These are phyloP conservation scores for Neodiprion lecontei DNA, from an alignment of 1,140 invertebrate species.

Conservation along the genomic window DNA sequence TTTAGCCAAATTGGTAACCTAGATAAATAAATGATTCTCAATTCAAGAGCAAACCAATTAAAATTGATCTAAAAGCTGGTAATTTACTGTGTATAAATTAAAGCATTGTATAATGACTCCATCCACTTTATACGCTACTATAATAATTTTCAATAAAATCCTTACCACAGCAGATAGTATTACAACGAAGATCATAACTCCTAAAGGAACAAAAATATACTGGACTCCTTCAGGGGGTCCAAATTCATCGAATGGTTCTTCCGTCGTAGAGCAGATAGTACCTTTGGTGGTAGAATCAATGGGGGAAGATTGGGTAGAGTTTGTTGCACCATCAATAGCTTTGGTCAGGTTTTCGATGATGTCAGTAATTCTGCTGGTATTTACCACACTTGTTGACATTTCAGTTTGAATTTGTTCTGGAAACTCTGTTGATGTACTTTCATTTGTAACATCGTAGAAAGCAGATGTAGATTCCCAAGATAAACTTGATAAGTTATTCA, in stretches of 20 bases:
- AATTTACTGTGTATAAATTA: too few relatives aligned
- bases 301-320: slow-evolving; percentile 16
- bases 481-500: background rate
- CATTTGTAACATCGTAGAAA: background rate
- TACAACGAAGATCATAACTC: slow-evolving; percentile 59
- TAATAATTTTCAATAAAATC: slow-evolving; percentile 14
- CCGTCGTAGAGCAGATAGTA: slow-evolving; percentile 39
- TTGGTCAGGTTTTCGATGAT: slow-evolving; percentile 27
- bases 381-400: slow-evolving; percentile 7
- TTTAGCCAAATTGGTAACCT: too few relatives aligned
- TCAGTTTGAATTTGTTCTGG: background rate
- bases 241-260: slow-evolving; percentile 54
- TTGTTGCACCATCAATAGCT: slow-evolving; percentile 21
- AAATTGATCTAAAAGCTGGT: too few relatives aligned
- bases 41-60: too few relatives aligned
- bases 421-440: background rate
- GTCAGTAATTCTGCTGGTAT: slow-evolving; percentile 9
- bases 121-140: too few relatives aligned
- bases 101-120: too few relatives aligned
- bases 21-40: too few relatives aligned
- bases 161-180: slow-evolving; percentile 59
- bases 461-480: background rate
- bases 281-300: slow-evolving; percentile 21
- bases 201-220: slow-evolving; percentile 60
- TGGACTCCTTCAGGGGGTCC: slow-evolving; percentile 58